phyloP scores from a whole-genome alignment of 92 coral and sea anemone genomes.

The Bergia puertoricense region DNA sequence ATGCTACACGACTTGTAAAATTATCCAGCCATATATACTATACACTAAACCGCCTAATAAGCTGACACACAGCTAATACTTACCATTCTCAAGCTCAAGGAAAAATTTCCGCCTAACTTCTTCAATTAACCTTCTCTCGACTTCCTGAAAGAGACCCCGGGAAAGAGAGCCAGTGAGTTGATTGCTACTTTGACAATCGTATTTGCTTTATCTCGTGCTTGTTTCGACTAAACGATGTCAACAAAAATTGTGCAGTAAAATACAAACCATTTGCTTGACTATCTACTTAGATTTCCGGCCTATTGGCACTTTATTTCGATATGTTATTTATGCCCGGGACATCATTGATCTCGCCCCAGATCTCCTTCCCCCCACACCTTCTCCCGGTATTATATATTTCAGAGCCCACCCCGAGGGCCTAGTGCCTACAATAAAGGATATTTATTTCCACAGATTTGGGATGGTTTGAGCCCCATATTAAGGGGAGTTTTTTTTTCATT shows the following conservation, averaged over 20 bases:
- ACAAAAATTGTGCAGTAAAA: neutral
- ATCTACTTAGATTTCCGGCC: neutral
- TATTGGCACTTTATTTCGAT: neutral
- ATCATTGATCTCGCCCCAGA: too few relatives aligned
- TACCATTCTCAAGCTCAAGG: constrained; percentile 60
- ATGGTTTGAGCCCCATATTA: too few relatives aligned
- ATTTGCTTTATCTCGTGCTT: neutral
- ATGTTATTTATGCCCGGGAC: too few relatives aligned
- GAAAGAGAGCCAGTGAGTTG: too few relatives aligned
- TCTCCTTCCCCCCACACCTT: too few relatives aligned
- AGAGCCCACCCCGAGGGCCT: too few relatives aligned
- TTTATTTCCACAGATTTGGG: too few relatives aligned
- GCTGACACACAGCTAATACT: constrained; percentile 6
- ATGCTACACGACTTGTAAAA: neutral
- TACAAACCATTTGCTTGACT: neutral
- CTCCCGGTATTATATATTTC: too few relatives aligned
- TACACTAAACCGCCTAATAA: neutral
- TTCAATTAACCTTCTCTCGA: constrained; percentile 50
- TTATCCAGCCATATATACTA: neutral
- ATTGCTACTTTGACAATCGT: neutral
- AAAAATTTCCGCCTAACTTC: constrained; percentile 73
- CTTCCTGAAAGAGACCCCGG: constrained; percentile 47
- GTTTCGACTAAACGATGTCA: neutral
- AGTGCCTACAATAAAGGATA: too few relatives aligned
- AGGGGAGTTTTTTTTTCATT: too few relatives aligned